Conservation (phyloP, 2,888 invertebrate species). For the Synanthedon myopaeformis region DNA sequence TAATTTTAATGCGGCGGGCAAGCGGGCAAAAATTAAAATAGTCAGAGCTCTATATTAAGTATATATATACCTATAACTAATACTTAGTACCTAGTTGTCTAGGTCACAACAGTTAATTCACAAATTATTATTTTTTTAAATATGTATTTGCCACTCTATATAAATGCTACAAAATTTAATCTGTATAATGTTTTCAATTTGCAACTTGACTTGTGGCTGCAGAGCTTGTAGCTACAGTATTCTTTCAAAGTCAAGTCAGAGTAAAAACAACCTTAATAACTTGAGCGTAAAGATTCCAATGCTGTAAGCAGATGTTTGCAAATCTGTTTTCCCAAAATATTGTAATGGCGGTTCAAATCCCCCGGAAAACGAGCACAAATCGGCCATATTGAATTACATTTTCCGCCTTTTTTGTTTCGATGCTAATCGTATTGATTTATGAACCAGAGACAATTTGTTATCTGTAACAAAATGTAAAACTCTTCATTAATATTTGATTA, state of each 20-base stretch:
- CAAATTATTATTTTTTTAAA: too few relatives aligned
- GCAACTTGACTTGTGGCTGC: conserved; percentile 49
- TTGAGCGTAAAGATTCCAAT: neutral
- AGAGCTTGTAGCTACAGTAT: neutral
- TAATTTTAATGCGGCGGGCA: too few relatives aligned
- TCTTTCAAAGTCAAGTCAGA: neutral
- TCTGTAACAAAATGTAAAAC: too few relatives aligned
- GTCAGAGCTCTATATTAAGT: too few relatives aligned
- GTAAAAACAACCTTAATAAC: neutral
- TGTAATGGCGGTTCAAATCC: conserved; percentile 44
- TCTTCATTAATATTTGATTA: too few relatives aligned
- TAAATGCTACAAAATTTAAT: conserved; percentile 35
- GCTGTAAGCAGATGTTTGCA: conserved; percentile 8
- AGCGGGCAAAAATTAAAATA: too few relatives aligned
- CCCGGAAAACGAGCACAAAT: conserved; percentile 34
- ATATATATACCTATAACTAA: too few relatives aligned
- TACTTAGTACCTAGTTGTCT: too few relatives aligned
- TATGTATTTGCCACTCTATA: conserved; percentile 18
- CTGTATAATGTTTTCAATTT: conserved; percentile 55
- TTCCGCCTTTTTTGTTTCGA: conserved; percentile 21
- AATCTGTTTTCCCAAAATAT: conserved; percentile 33
- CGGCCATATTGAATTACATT: conserved; percentile 45
- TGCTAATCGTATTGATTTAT: neutral
- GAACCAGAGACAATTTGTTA: neutral
- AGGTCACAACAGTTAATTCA: too few relatives aligned